phyloP scores from a whole-genome alignment of 2,113 vertebrate species.

The Pholis gunnellus region DNA sequence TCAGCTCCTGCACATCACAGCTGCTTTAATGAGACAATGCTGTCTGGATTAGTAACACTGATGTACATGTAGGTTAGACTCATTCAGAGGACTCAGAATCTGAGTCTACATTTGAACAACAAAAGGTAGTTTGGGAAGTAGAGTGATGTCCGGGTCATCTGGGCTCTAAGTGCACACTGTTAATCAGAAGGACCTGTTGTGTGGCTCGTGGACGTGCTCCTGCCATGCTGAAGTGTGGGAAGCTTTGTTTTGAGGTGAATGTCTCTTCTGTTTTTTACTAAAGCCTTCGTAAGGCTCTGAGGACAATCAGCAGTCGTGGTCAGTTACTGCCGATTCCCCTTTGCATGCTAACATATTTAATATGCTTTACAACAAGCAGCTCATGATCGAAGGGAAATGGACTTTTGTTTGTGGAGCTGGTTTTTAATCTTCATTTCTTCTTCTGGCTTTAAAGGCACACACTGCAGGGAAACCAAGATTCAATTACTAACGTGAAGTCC shows the following conservation, averaged over 20 bases:
- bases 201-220: constrained; percentile 45
- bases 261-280: constrained; percentile 77
- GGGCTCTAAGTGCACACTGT: background rate
- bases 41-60: background rate
- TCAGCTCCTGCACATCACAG: constrained; percentile 1
- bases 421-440: background rate
- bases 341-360: constrained; percentile 85
- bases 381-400: background rate
- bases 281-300: constrained; percentile 94
- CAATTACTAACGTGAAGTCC: background rate
- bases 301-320: constrained; percentile 93
- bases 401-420: background rate
- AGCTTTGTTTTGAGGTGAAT: constrained; percentile 65
- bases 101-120: background rate
- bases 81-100: background rate
- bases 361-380: constrained; percentile 23
- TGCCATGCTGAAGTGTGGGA: constrained; percentile 52
- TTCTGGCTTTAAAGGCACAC: constrained; percentile 34
- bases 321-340: constrained; percentile 89
- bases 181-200: background rate
- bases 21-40: background rate
- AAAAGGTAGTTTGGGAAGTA: background rate
- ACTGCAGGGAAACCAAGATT: constrained; percentile 24
- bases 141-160: background rate
- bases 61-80: background rate